phyloP scores from a whole-genome alignment of 2,888 invertebrate species.

The Eristalis tenax region DNA sequence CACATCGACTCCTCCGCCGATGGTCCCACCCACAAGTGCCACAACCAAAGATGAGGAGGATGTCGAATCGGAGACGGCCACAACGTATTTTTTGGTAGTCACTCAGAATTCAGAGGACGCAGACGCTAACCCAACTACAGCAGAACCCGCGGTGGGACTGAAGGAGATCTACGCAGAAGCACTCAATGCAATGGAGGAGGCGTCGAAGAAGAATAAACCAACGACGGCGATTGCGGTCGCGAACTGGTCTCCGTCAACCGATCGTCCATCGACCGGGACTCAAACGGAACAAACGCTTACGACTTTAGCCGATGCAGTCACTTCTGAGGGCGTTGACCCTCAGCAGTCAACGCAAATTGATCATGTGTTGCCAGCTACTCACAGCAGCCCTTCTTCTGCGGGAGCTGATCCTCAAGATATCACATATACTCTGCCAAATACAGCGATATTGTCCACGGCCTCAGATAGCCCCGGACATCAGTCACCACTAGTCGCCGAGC shows the following conservation, averaged over 20 bases:
- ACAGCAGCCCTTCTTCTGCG: too few species aligned
- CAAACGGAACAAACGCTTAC: background rate
- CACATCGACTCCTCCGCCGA: background rate
- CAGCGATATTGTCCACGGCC: background rate
- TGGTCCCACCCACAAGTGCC: background rate
- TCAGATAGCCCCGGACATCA: background rate
- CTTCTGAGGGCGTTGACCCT: background rate
- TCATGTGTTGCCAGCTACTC: too few species aligned
- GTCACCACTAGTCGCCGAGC: background rate
- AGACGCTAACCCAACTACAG: background rate
- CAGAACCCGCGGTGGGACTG: slow-evolving; percentile 21
- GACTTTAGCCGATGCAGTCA: background rate
- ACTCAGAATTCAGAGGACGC: slow-evolving; percentile 20
- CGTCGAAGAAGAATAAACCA: slow-evolving; percentile 6
- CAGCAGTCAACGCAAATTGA: background rate
- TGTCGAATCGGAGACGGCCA: slow-evolving; percentile 40
- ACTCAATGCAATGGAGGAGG: slow-evolving; percentile 44
- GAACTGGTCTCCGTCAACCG: too few species aligned
- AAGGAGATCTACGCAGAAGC: slow-evolving; percentile 57
- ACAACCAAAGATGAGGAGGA: slow-evolving; percentile 19
- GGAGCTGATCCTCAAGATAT: too few species aligned
- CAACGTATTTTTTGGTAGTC: slow-evolving; percentile 59
- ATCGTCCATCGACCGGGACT: background rate
- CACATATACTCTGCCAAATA: background rate
- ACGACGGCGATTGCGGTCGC: background rate